Base-by-base conservation (phyloP, 2,113 vertebrate species). In the Paradisaea rubra region DNA sequence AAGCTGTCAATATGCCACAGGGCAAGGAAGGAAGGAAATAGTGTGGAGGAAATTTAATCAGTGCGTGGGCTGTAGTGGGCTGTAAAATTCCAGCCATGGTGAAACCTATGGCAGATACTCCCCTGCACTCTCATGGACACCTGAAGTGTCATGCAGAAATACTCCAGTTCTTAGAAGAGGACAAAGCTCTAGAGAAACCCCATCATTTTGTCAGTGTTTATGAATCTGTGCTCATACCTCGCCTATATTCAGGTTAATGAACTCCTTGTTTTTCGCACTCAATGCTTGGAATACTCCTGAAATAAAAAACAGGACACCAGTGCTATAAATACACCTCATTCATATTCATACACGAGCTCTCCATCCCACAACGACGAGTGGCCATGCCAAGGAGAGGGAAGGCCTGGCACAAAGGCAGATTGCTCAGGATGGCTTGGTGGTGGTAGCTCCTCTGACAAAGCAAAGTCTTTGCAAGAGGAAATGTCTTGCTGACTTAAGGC, bases 211-310 rank as follows among this genome's bases (percentile, higher is more conserved):
- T 25, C 42, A 57, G 54, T 35, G 30, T 42, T 89, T 65, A 79
- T 68, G 30, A 88, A 93, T 53, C 54, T 24, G 35, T 24, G 66
- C 30, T 71, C 96, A 15, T 97, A 98, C 98, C 97, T 98, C 97
- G 1, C 94, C 93, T 91, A 97, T 97, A 77, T 96, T 97, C 93
- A 98, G 95, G 86, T 95, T 96, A 90, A 98, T 96, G 95, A 91
- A 89, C 31, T 97, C 97, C 71, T 95, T 93, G 94, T 76, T 93
- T 96, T 94, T 88, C 20, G 2, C 39, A 28, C 94, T 93, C 84
- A 98, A 91, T 33, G 94, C 88, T 47, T 98, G 96, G 95, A 98
- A 98, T 60, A 98, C 97, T 85, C 97, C 98, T 98, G 89, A 19
- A 81, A 86, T 71, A 82, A 97, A 64, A 92, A 91, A 23, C 10